Evolutionary conservation across 1,140 invertebrate genomes (phyloP), one percentile per base, ranked within the genome.

Genomic region (Zaprionus davidi): DNA sequence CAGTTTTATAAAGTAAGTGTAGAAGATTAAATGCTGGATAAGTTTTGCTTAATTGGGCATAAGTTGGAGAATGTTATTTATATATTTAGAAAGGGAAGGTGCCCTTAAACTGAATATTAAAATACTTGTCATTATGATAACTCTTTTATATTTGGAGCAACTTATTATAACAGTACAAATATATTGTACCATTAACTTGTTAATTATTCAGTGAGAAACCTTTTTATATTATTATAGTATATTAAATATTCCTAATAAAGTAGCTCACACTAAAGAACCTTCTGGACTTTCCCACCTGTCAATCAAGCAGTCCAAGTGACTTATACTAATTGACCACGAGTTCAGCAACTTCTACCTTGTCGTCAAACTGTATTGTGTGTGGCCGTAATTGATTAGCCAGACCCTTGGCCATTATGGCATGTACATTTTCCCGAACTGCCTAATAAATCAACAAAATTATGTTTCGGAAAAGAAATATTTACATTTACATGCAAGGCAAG

Each of bases 381-480:
- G 41, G 41, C n/a, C 41, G 11, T 46, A 46, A 46, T 46, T 46
- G 41, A 46, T 46, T 46, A 46, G 41, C 41, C 41, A 46, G 41
- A 2, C 41, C 41, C 41, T 46, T 46, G 41, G 41, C 41, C 41
- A 46, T 46, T 17, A 46, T 46, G 41, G 41, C 41, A 11, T 46
- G 41, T 46, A 46, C n/a, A 44, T 46, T 46, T 46, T 46, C 0
- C n/a, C 41, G 41, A 46, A 17, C 41, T 17, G 55, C 58, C 71
- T 67, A 84, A 88, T 90, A 88, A 88, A 88, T 85, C 85, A 90
- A 78, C 70, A 55, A 71, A 70, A 70, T 71, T 66, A 71, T 71
- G 75, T 68, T 73, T 46, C 28, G 67, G 58, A 65, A 63, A 46
- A 49, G 51, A 72, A 81, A 69, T 78, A 83, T 81, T 80, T 85